Conservation (phyloP, 2,113 vertebrate species). For the Zosterops lateralis region DNA sequence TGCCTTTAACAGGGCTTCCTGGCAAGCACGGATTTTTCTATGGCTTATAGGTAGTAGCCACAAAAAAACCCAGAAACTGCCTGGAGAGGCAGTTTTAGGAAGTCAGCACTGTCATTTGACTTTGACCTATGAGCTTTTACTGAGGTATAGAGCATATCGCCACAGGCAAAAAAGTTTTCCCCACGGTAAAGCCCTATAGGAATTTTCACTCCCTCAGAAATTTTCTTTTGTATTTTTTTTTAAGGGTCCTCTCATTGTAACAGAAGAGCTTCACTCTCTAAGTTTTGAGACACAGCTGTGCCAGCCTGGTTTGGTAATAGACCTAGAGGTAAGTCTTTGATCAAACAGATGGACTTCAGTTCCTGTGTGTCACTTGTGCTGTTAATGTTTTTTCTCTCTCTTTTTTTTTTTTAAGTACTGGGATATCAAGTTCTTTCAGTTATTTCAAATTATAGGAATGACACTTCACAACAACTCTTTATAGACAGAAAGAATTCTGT, state of each 20-base stretch:
- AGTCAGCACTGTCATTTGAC: neutral
- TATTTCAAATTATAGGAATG: neutral
- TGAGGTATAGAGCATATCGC: neutral
- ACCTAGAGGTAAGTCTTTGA: constrained; percentile 84
- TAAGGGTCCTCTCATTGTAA: constrained; percentile 94
- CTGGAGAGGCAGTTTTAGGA: neutral
- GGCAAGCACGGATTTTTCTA: neutral
- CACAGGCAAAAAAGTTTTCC: neutral
- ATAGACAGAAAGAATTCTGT: neutral
- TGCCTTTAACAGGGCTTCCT: neutral
- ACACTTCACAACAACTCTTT: neutral
- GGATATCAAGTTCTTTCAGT: neutral
- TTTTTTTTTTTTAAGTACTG: neutral
- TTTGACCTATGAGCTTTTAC: neutral
- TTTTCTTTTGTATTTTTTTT: neutral
- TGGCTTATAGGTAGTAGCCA: neutral
- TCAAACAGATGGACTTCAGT: neutral
- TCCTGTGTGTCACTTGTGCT: neutral
- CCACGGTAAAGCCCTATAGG: neutral
- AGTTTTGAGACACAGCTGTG: constrained; percentile 92
- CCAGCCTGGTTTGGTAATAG: constrained; percentile 85
- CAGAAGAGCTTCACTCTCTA: constrained; percentile 95
- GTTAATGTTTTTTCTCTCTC: neutral
- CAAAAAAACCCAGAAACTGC: neutral
- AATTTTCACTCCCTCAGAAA: neutral